These are phyloP conservation scores for Tetraneura akinire DNA, from an alignment of 1,140 invertebrate species.

Conservation along the genomic window DNA sequence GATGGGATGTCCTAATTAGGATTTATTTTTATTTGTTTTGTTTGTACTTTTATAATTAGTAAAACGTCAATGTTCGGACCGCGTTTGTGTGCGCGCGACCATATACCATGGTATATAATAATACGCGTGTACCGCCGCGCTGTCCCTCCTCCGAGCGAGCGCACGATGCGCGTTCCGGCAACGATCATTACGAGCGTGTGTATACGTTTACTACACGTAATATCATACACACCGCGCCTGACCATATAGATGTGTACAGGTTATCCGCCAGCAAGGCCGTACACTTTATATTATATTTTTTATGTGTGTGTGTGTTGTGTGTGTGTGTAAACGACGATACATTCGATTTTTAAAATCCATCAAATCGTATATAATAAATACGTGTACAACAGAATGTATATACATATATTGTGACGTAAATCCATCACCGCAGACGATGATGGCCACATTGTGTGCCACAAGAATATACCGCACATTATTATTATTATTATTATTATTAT, in stretches of 20 bases:
- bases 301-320: slow-evolving; percentile 9
- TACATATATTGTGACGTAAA: slow-evolving; percentile 22
- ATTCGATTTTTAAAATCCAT: slow-evolving; percentile 22
- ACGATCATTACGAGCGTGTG: slow-evolving; percentile 26
- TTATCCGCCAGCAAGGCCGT: slow-evolving; percentile 31
- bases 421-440: too few relatives aligned
- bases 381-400: too few relatives aligned
- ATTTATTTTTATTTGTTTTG: background rate
- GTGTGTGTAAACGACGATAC: background rate
- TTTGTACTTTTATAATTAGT: slow-evolving; percentile 30
- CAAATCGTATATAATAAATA: background rate
- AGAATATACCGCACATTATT: too few relatives aligned
- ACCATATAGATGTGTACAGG: slow-evolving; percentile 14
- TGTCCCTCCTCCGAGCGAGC: background rate
- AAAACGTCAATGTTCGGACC: slow-evolving; percentile 44
- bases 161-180: background rate
- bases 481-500: too few relatives aligned
- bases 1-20: slow-evolving; percentile 48
- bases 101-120: background rate
- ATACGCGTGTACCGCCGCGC: too few relatives aligned
- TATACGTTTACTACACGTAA: too few relatives aligned
- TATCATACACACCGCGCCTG: background rate
- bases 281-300: background rate
- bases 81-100: background rate
- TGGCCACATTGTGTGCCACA: too few relatives aligned